A percentile compares a stretch with the other conserved stretches of the same genome.
phyloP scores from a whole-genome alignment of 2,113 vertebrate species.

The Tetrao urogallus region DNA sequence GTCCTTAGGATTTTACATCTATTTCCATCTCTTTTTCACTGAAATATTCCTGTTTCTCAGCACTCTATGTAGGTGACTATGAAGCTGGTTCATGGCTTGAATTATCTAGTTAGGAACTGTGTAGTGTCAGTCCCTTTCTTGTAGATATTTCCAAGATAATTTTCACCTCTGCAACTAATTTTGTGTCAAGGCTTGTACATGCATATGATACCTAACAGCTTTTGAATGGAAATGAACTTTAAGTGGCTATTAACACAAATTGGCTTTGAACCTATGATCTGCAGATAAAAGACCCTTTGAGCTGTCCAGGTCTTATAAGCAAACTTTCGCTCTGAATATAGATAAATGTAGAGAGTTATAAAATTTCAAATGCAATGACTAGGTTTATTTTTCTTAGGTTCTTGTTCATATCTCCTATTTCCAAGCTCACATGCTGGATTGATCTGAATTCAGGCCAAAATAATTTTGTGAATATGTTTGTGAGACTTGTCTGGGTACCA shows the following conservation, averaged over 20 bases:
- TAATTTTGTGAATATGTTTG: neutral
- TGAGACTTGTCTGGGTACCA: neutral
- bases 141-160: neutral
- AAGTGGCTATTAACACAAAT: conserved; percentile 36
- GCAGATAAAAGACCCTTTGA: neutral
- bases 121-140: neutral
- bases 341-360: neutral
- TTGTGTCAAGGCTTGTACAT: conserved; percentile 8
- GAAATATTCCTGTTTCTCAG: neutral
- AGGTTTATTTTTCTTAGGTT: neutral
- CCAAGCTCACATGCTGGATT: neutral
- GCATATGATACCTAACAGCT: neutral
- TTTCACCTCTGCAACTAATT: conserved; percentile 46
- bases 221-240: conserved; percentile 35
- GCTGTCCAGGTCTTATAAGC: neutral
- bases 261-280: conserved; percentile 26
- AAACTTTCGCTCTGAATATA: neutral
- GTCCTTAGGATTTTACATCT: neutral
- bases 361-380: neutral
- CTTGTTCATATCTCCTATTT: neutral
- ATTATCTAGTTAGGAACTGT: neutral
- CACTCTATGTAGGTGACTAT: neutral
- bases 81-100: neutral
- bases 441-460: neutral
- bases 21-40: neutral